Evolutionary conservation across 2,888 invertebrate species (phyloP).

Genomic region (Drosophila gaucha): DNA sequence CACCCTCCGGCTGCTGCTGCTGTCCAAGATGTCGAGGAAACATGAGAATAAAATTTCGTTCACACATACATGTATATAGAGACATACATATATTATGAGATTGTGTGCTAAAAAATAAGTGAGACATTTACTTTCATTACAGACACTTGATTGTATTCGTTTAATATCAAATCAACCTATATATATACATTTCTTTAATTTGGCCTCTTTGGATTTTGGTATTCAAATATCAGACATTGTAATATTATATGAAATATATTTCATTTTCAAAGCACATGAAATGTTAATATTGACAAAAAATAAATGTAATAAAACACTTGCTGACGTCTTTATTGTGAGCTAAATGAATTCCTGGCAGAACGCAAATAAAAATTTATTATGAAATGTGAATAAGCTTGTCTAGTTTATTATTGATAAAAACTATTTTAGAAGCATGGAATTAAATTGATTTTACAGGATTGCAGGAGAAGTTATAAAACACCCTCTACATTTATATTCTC

Average conservation of each 20-base stretch:
- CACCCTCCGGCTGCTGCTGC: slow-evolving; percentile 7
- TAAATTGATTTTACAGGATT: neutral
- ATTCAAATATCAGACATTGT: slow-evolving; percentile 7
- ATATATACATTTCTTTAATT: slow-evolving; percentile 40
- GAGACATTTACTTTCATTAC: slow-evolving; percentile 77
- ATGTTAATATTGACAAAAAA: neutral
- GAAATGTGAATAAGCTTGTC: neutral
- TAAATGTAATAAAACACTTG: slow-evolving; percentile 10
- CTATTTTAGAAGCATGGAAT: neutral
- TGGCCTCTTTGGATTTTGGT: neutral
- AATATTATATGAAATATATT: slow-evolving; percentile 2
- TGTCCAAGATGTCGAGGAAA: slow-evolving; percentile 36
- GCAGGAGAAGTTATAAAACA: no score
- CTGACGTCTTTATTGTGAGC: neutral
- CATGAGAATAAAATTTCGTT: slow-evolving; percentile 26
- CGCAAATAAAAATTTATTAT: neutral
- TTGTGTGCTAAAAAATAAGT: slow-evolving; percentile 57
- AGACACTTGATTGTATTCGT: slow-evolving; percentile 72
- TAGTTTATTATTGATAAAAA: neutral
- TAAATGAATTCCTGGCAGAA: neutral
- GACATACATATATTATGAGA: slow-evolving; percentile 15
- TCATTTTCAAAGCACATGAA: neutral
- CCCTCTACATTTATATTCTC: no score
- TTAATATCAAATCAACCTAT: slow-evolving; percentile 56
- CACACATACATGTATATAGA: neutral